Evolutionary conservation across 2,888 invertebrate species (phyloP), one percentile per base, ranked within the genome.

Genomic region (Hypena proboscidalis): DNA sequence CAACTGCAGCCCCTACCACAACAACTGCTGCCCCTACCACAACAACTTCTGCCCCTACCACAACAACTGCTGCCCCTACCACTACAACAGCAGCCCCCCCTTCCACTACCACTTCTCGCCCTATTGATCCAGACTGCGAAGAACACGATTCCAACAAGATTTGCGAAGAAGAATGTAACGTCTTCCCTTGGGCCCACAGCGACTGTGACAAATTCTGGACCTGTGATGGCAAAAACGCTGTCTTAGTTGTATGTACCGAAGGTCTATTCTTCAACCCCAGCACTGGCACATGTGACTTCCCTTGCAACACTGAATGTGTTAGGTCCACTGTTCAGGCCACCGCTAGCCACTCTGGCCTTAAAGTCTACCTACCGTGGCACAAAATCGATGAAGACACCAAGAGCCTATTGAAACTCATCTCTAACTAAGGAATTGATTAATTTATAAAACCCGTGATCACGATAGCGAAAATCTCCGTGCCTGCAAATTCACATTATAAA

Each of bases 151-250:
- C 17, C 3, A 17, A 17, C 17, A 17, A 17, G 14, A 74, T 42
- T 60, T 87, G 88, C 51, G 37, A 47, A 10, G 45, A 65, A 0
- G 44, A 48, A 4, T 89, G 88, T 69, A 79, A 88, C 45, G 55
- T 78, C 2, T 61, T 70, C 0, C 81, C 84, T 0, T 90, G 87
- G 85, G 70, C 77, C 0, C 84, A 88, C 26, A 74, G 71, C 0
- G 82, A 83, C 14, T 87, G 89, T 25, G 83, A 87, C 51, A 87
- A 87, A 31, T 89, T 69, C 71, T 89, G 80, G 77, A 50, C 65
- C 0, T 90, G 89, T 31, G 65, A 74, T 2, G 82, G 80, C 0
- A 37, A 67, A 0, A 38, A 40, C 0, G 58, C 73, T 1, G 62
- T 72, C 10, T 19, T 84, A 13, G 61, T 65, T 0, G 45, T 60